A percentile compares a stretch with the other conserved stretches of the same genome.
These are phyloP conservation scores for Spilarctia lutea DNA, from an alignment of 2,888 invertebrate genomes.

Conservation along the genomic window DNA sequence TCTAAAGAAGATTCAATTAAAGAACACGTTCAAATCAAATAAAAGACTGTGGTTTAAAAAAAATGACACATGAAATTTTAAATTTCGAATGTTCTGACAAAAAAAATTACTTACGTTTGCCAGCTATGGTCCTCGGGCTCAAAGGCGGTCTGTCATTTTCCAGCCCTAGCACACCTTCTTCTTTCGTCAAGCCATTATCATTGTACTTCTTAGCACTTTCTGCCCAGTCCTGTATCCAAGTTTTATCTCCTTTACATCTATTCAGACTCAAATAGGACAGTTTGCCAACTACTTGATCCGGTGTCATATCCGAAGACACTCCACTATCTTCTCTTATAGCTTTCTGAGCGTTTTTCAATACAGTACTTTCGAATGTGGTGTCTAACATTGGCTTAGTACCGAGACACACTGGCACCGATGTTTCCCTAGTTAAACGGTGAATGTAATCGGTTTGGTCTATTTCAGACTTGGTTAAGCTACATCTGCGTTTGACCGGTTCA, in stretches of 20 bases:
- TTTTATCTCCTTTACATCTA: constrained; percentile 83
- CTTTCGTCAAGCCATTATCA: constrained; percentile 67
- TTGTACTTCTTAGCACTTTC: constrained; percentile 87
- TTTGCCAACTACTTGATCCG: constrained; percentile 76
- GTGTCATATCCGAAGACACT: constrained; percentile 63
- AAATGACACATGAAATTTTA: neutral
- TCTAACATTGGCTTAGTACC: constrained; percentile 67
- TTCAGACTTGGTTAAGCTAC: constrained; percentile 90
- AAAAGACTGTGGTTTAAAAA: neutral
- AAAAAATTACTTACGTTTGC: constrained; percentile 73
- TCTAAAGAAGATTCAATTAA: too few species aligned
- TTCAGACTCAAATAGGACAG: constrained; percentile 81
- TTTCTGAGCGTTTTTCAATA: constrained; percentile 75
- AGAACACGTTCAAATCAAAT: neutral
- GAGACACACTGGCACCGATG: constrained; percentile 78
- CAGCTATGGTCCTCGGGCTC: constrained; percentile 73
- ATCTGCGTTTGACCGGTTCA: constrained; percentile 76
- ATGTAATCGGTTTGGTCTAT: constrained; percentile 89
- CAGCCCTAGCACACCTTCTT: constrained; percentile 58
- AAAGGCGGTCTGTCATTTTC: constrained; percentile 71
- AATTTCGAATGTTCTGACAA: constrained; percentile 13
- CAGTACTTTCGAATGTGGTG: constrained; percentile 77
- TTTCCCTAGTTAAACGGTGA: constrained; percentile 76
- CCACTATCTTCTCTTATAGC: constrained; percentile 69
- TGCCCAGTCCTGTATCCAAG: constrained; percentile 89